Percentiles rank a stretch among this genome's conserved stretches.
Evolutionary conservation across 2,797 vertebrate species (phyloP).

Genomic region (Siniperca scherzeri): DNA sequence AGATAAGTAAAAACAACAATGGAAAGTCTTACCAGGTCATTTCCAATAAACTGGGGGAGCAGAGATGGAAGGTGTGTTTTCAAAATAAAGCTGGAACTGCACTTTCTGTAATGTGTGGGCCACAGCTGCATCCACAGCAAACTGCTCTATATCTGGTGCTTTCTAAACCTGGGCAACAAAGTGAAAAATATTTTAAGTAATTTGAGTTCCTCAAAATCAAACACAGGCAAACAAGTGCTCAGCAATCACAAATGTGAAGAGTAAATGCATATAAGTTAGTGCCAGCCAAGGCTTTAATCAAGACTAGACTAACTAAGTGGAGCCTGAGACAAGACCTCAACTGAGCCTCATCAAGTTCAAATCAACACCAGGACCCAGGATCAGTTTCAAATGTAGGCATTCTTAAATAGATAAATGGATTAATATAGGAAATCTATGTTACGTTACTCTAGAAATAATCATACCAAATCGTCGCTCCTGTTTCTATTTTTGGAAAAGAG

Average conservation of each 20-base stretch:
- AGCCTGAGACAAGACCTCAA: conserved; percentile 29
- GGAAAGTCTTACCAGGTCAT: conserved; percentile 66
- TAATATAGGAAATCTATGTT: not conserved
- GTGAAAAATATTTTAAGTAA: conserved; percentile 16
- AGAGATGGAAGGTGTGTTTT: conserved; percentile 25
- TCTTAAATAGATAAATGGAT: not conserved
- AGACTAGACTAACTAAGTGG: conserved; percentile 2
- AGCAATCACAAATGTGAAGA: conserved; percentile 21
- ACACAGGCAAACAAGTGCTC: conserved; percentile 28
- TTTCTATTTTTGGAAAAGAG: conserved; percentile 25
- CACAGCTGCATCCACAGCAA: conserved; percentile 10
- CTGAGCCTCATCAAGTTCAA: conserved; percentile 26
- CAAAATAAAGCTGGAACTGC: conserved; percentile 45
- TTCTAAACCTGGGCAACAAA: conserved; percentile 22
- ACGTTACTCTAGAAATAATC: not conserved
- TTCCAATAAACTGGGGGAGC: conserved; percentile 45
- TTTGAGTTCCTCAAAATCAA: conserved; percentile 29
- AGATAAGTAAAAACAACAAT: conserved; percentile 66
- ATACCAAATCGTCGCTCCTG: not conserved
- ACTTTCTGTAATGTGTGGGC: conserved; percentile 32
- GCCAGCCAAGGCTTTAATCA: conserved; percentile 38
- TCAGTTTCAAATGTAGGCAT: not conserved
- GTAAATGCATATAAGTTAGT: not conserved
- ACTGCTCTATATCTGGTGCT: conserved; percentile 7
- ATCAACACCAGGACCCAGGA: conserved; percentile 18